Evolutionary conservation across 1,140 invertebrate species (phyloP), one percentile per base, ranked within the genome.

Genomic region (Apocrypta bakeri): DNA sequence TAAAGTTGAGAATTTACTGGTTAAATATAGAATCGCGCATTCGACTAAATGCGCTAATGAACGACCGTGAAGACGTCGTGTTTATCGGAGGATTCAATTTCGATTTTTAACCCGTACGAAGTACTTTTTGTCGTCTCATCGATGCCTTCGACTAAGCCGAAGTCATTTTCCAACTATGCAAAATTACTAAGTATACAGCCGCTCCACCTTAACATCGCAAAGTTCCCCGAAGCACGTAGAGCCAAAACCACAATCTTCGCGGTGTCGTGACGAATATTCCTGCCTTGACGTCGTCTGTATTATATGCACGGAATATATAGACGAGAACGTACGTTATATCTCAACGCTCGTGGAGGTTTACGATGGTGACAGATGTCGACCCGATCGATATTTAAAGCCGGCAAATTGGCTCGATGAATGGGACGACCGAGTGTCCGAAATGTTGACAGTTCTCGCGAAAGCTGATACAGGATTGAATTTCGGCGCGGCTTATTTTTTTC

Each of bases 211-310:
- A 17, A 72, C 31, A 24, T 9, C n/a, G 69, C 21, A 33, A 72
- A 40, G 33, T 33, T 25, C 69, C 12, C 11, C 69, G 77, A 84
- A 63, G 85, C 81, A 84, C 84, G 84, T 66, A 29, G 85, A 84
- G 81, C 81, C n/a, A 63, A 63, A 31, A 85, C 85, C 85, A 71
- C 84, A 83, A 85, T 83, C 76, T 84, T 82, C 56, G 81, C 73
- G 4, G 48, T 25, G 69, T 37, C 33, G 17, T 3, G 21, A 37
- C 48, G 48, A 56, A 56, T 56, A n/a, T n/a, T 21, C 48, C 48
- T 21, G 2, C 33, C 3, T 37, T 9, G 9, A 2, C 33, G 33
- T 37, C 9, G 33, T 37, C 3, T 37, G 9, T 37, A 37, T 37
- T 37, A 37, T 37, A 9, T 9, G 9, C 9, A 37, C 33, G 9